phyloP scores from a whole-genome alignment of 2,888 invertebrate species.

The Ischnus inquisitorius region DNA sequence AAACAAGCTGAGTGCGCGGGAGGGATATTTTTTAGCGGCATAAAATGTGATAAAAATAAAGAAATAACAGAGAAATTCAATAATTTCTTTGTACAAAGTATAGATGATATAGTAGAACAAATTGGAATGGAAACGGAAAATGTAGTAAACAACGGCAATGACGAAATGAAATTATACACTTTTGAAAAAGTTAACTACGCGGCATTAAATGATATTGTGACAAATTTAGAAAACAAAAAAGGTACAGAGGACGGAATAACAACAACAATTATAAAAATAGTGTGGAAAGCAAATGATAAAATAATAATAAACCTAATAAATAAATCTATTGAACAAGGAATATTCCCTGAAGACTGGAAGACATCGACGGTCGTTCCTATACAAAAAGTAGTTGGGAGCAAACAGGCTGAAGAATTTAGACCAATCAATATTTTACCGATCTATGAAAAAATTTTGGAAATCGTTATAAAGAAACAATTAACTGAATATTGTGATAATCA shows the following conservation, averaged over 20 bases:
- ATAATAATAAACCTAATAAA: not conserved
- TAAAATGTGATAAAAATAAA: not conserved
- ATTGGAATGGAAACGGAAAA: too few relatives aligned
- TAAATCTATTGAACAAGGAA: not conserved
- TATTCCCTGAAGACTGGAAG: slow-evolving; percentile 7
- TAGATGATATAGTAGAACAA: slow-evolving; percentile 21
- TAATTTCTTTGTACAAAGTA: slow-evolving; percentile 28
- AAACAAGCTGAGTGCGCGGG: not conserved
- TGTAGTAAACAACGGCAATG: too few relatives aligned
- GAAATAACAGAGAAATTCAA: slow-evolving; percentile 47
- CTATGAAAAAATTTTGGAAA: too few relatives aligned
- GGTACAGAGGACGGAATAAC: not conserved
- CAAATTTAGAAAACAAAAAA: slow-evolving; percentile 18
- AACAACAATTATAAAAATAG: not conserved
- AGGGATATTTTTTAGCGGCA: not conserved
- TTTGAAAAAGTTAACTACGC: not conserved
- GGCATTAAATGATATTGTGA: not conserved
- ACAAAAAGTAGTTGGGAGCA: slow-evolving; percentile 20
- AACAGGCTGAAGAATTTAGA: slow-evolving; percentile 33
- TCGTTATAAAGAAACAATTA: too few relatives aligned
- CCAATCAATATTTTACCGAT: slow-evolving; percentile 48
- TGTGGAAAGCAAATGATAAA: not conserved
- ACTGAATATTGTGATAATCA: too few relatives aligned
- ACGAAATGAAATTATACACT: not conserved
- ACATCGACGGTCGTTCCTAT: slow-evolving; percentile 29